A percentile compares a stretch with the other conserved stretches of the same genome.
Evolutionary conservation across 23 tunicate genomes (phyloP).

Genomic region (Diplosoma virens): DNA sequence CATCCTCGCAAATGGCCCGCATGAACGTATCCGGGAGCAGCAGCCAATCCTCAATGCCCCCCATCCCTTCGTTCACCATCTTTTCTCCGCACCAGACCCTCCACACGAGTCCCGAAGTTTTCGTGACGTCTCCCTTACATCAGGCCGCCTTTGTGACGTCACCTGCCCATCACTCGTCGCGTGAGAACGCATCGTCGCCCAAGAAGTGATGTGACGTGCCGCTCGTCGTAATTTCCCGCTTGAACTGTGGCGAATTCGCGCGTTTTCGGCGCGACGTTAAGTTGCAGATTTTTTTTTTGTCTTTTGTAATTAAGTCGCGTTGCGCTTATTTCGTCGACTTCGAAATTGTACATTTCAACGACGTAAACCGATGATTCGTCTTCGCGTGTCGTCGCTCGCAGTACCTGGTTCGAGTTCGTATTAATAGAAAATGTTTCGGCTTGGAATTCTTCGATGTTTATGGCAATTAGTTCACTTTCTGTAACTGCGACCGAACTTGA

Average conservation of each 20-base stretch:
- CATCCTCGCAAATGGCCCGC: slow-evolving; percentile 52
- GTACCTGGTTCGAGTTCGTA: too few species aligned
- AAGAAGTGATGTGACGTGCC: slow-evolving; percentile 55
- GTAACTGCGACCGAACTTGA: slow-evolving; percentile 2
- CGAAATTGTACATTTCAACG: too few species aligned
- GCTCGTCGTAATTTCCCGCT: not conserved
- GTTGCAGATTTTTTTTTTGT: too few species aligned
- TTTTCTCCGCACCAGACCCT: slow-evolving; percentile 24
- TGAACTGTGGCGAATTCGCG: not conserved
- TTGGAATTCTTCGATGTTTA: too few species aligned
- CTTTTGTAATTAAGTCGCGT: not conserved
- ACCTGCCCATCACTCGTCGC: slow-evolving; percentile 22
- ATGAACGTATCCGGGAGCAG: slow-evolving; percentile 55
- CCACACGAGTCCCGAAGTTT: slow-evolving; percentile 26
- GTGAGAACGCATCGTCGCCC: slow-evolving; percentile 48
- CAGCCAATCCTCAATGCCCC: not conserved
- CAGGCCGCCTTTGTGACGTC: slow-evolving; percentile 41
- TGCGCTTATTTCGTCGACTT: not conserved
- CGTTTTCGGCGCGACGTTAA: not conserved
- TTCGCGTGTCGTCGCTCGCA: too few species aligned
- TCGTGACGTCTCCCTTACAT: slow-evolving; percentile 17
- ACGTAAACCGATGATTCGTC: too few species aligned
- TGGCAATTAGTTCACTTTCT: slow-evolving; percentile 3
- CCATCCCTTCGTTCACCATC: slow-evolving; percentile 34
- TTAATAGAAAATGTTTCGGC: too few species aligned